Conservation (phyloP, 2,888 invertebrate genomes). For the Formica aserva region DNA sequence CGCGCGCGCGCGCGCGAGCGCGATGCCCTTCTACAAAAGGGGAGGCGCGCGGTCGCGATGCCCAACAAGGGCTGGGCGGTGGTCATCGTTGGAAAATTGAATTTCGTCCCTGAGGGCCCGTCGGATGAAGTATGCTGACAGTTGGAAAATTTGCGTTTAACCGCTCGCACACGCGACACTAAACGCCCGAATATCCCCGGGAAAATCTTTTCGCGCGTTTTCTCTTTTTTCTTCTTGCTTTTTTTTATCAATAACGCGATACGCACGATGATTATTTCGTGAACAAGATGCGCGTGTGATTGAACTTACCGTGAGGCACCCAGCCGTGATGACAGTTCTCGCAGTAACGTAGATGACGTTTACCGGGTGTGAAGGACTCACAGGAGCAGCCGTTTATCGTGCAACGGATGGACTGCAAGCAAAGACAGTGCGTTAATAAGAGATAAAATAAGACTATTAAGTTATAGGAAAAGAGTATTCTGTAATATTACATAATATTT, state of each 20-base stretch:
- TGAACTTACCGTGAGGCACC: constrained; percentile 91
- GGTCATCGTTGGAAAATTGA: constrained; percentile 85
- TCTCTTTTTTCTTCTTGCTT: background rate
- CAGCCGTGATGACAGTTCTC: constrained; percentile 91
- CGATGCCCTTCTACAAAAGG: background rate
- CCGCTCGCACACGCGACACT: constrained; percentile 63
- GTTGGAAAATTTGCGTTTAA: constrained; percentile 79
- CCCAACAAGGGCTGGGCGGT: constrained; percentile 77
- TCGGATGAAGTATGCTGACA: constrained; percentile 83
- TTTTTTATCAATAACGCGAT: constrained; percentile 2
- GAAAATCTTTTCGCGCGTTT: constrained; percentile 55
- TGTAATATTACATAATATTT: background rate
- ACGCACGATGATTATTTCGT: background rate
- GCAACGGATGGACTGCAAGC: constrained; percentile 89
- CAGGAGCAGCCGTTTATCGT: constrained; percentile 89
- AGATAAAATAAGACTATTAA: background rate
- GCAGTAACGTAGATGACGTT: constrained; percentile 89
- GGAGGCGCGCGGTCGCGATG: constrained; percentile 24
- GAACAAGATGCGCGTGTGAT: background rate
- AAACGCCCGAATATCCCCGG: constrained; percentile 19
- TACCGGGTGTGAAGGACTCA: constrained; percentile 90
- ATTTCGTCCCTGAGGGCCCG: constrained; percentile 84
- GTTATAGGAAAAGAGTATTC: background rate
- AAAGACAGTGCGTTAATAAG: background rate
- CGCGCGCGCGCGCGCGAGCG: background rate